Evolutionary conservation across 2,113 vertebrate genomes (phyloP), one percentile per base, ranked within the genome.

Genomic region (Triplophysa siluroides): DNA sequence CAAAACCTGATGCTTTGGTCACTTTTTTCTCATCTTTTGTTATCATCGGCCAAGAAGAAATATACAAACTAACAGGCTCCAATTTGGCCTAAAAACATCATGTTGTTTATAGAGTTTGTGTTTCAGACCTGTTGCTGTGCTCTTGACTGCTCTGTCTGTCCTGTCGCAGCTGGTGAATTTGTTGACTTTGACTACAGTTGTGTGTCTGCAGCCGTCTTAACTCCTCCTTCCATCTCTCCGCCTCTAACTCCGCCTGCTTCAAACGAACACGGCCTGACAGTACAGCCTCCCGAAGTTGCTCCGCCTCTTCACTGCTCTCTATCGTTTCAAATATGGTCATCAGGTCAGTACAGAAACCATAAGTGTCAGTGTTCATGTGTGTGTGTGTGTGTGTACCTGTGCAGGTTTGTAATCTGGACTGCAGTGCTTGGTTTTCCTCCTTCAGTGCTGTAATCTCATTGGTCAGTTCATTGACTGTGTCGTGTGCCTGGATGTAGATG

Each of bases 241-340:
- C 91, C 88, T 96, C 94, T 13, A 90, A 85, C 86, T 97, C 93
- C 6, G 94, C 93, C 79, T 96, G 94, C 79, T 92, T 95, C 16
- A 94, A 91, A 1, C 87, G 92, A 3, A 93, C 88, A 0, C 82
- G 89, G 0, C 94, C 93, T 8, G 93, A 84, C n/a, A 94, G 84
- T 24, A 96, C 91, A 0, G 89, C 90, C 84, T 95, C 94, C 76
- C 86, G 89, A 85, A 95, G 80, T 77, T 89, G 87, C 2, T 90
- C 89, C 12, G 89, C 82, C 88, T 98, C 96, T 91, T 92, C 89
- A 60, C 85, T 83, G 24, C 85, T 79, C 71, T 91, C 92, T 92
- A 47, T 14, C 75, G 9, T 74, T 19, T 14, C 14, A 16, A 18
- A 54, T 26, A 8, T 19, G 29, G 8, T 54, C 1, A 60, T 18